phyloP scores from a whole-genome alignment of 2,888 invertebrate species.

The Muschampia plurimacula region DNA sequence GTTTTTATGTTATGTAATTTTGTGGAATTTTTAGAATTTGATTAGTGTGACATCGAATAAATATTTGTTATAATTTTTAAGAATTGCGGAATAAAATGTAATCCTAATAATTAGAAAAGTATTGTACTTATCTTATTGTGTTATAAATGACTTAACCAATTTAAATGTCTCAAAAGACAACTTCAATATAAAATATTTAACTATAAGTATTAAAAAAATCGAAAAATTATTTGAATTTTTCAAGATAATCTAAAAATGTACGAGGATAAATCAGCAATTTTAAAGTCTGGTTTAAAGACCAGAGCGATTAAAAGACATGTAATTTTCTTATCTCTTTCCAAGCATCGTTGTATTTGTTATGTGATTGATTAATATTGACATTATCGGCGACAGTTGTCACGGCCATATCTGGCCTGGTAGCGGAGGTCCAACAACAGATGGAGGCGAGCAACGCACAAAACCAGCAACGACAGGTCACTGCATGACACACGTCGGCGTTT shows the following conservation, averaged over 20 bases:
- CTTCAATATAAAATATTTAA: background rate
- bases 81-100: no score
- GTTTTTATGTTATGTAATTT: no score
- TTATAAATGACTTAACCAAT: no score
- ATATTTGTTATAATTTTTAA: no score
- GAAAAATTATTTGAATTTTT: no score
- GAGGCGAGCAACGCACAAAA: constrained; percentile 83
- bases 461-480: constrained; percentile 83
- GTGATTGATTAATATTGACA: constrained; percentile 30
- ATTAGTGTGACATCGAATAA: no score
- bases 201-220: no score
- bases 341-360: background rate
- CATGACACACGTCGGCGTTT: constrained; percentile 57
- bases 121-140: no score
- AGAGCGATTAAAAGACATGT: background rate
- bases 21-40: no score
- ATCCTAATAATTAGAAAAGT: no score
- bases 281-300: background rate
- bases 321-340: background rate
- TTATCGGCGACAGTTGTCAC: constrained; percentile 88
- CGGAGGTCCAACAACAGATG: constrained; percentile 92
- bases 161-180: background rate
- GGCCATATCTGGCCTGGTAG: constrained; percentile 92
- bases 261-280: background rate
- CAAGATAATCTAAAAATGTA: background rate